These are phyloP conservation scores for Propithecus perrieri DNA, from an alignment of 2,797 vertebrate genomes.

Conservation along the genomic window DNA sequence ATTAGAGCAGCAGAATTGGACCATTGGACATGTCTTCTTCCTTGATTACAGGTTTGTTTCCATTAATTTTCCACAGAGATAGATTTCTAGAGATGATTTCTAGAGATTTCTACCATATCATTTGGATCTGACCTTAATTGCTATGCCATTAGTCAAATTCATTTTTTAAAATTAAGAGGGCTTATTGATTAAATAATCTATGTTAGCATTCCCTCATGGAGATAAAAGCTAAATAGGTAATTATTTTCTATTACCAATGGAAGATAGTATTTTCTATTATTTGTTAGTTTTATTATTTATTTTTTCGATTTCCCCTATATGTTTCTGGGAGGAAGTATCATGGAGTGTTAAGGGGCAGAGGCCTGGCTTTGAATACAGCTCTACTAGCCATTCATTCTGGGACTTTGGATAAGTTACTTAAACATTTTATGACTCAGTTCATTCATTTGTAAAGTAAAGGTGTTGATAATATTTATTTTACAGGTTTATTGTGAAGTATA, in stretches of 20 bases:
- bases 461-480: neutral
- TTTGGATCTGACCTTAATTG: neutral
- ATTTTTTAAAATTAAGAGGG: neutral
- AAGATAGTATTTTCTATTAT: no score
- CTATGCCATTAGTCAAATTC: neutral
- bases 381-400: neutral
- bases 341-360: neutral
- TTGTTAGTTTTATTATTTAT: neutral
- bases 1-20: neutral
- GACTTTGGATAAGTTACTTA: neutral
- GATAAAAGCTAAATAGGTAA: neutral
- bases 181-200: neutral
- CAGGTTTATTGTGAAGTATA: neutral
- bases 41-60: neutral
- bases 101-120: rapidly evolving
- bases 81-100: neutral
- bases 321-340: neutral
- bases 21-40: neutral
- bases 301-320: neutral
- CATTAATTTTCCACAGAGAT: neutral
- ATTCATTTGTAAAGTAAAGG: neutral
- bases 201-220: neutral
- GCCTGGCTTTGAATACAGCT: neutral
- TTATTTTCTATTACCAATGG: neutral
- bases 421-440: neutral